Base-by-base conservation (phyloP, 2,888 invertebrate species). In the Megastigmus dorsalis region DNA sequence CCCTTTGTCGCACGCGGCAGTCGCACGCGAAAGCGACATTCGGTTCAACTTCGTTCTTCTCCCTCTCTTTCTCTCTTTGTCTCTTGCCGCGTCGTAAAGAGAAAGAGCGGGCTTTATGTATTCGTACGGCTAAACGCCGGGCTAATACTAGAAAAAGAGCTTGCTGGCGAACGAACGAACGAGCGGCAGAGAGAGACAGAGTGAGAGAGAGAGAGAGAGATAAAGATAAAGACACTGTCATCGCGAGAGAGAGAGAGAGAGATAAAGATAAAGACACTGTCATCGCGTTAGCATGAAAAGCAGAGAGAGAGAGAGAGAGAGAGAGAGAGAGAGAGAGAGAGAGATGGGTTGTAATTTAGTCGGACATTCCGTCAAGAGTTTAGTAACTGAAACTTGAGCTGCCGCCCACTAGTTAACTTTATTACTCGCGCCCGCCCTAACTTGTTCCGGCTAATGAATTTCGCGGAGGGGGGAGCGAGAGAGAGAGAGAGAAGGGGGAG, bases 401-500 rank as follows among this genome's bases (percentile, higher is more conserved):
- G 65, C 36, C 57, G 54, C 15, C 54, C 60, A 73, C 54, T 38
- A 48, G 73, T 76, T 73, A 67, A 76, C 65, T 76, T 69, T 73
- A 76, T 76, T 68, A 73, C 75, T 62, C 33, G 30, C 67, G 41
- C 68, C n/a, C 57, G 36, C 15, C 20, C 38, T 50, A 66, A 74
- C 60, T 76, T 63, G 70, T 71, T 74, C 59, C 62, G 67, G 45
- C 30, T 74, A 74, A 77, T 77, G 70, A 77, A 77, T 74, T 77
- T 60, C 63, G 63, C 60, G 15, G 48, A 50, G 57, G n/a, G n/a
- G n/a, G n/a, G n/a, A n/a, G n/a, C n/a, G n/a, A n/a, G n/a, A n/a
- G n/a, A n/a, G n/a, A n/a, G n/a, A n/a, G n/a, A n/a, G n/a, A n/a
- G n/a, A n/a, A n/a, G n/a, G n/a, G n/a, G n/a, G n/a, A n/a, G n/a